Evolutionary conservation across 2,888 invertebrate genomes (phyloP).

Genomic region (Vesta saturnalis): DNA sequence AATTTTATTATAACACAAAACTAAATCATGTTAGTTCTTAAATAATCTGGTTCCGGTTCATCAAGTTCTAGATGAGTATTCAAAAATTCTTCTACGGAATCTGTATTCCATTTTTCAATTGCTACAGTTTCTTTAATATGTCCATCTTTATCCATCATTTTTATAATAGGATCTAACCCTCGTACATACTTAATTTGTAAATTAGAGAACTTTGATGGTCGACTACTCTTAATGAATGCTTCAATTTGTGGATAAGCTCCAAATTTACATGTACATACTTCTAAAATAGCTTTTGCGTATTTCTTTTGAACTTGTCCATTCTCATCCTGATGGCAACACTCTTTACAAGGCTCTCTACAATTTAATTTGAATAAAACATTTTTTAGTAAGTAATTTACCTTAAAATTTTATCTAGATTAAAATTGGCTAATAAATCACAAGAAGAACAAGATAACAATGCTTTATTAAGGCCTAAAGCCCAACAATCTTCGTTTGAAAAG

Average conservation of each 20-base stretch:
- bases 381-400: constrained; percentile 59
- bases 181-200: constrained; percentile 92
- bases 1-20: neutral
- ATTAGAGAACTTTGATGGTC: constrained; percentile 90
- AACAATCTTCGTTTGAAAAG: constrained; percentile 84
- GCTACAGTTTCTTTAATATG: constrained; percentile 89
- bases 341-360: constrained; percentile 73
- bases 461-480: constrained; percentile 85
- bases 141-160: constrained; percentile 85
- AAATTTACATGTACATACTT: constrained; percentile 99
- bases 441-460: constrained; percentile 88
- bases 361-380: neutral
- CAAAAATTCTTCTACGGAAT: constrained; percentile 96
- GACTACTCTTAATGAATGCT: constrained; percentile 95
- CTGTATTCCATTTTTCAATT: constrained; percentile 99
- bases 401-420: constrained; percentile 70
- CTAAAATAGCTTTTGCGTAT: constrained; percentile 91
- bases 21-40: constrained; percentile 70
- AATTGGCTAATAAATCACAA: constrained; percentile 85
- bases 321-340: constrained; percentile 84
- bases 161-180: constrained; percentile 94
- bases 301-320: constrained; percentile 72
- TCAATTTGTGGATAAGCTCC: constrained; percentile 98
- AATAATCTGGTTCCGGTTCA: constrained; percentile 62
- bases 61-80: constrained; percentile 81